Evolutionary conservation across 2,888 invertebrate species (phyloP).

Genomic region (Sarcophaga rosellei): DNA sequence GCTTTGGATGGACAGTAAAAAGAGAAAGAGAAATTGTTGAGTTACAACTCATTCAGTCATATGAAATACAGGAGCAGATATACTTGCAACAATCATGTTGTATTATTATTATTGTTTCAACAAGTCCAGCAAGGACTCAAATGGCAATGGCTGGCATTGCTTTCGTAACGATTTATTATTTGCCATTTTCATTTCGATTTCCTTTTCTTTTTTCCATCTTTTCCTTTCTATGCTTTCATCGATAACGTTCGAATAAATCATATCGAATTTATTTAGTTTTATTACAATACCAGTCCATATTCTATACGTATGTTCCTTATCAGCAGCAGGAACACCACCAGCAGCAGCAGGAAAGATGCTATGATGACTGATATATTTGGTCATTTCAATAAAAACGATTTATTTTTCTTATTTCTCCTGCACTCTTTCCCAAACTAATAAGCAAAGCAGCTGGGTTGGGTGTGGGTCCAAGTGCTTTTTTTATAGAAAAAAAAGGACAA

Average conservation of each 20-base stretch:
- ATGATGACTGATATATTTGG: background rate
- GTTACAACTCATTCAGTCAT: conserved; percentile 48
- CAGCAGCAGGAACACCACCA: background rate
- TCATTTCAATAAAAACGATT: background rate
- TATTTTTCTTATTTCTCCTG: background rate
- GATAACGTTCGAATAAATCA: conserved; percentile 10
- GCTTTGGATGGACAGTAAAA: background rate
- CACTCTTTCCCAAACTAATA: background rate
- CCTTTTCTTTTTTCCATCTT: background rate
- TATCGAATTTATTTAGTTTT: conserved; percentile 52
- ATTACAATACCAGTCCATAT: conserved; percentile 14
- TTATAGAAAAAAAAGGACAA: background rate
- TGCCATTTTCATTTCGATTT: conserved; percentile 32
- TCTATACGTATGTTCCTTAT: background rate
- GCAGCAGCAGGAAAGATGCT: background rate
- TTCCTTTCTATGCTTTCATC: background rate
- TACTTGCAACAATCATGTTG: conserved; percentile 49
- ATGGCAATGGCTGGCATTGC: conserved; percentile 1
- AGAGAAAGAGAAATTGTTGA: background rate
- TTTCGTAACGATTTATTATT: conserved; percentile 24
- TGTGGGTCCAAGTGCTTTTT: background rate
- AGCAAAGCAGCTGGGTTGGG: background rate
- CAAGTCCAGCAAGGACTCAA: conserved; percentile 36
- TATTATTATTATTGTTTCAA: conserved; percentile 63
- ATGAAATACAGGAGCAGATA: conserved; percentile 15